Conservation (phyloP, 2,888 invertebrate genomes). For the Busseola fusca region DNA sequence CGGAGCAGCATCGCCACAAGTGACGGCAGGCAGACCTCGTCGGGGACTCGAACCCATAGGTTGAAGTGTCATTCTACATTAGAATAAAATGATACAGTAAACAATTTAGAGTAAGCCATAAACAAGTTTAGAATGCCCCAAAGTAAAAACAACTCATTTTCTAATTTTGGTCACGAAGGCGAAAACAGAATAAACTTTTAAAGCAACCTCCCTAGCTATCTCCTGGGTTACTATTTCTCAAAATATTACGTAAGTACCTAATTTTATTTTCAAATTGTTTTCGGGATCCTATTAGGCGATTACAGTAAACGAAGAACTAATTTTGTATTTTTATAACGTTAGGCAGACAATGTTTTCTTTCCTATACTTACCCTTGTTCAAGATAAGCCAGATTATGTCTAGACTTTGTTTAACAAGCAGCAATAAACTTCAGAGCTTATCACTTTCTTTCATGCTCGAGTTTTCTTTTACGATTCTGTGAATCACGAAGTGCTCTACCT, state of each 20-base stretch:
- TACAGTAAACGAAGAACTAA: conserved; percentile 9
- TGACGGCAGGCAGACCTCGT: conserved; percentile 97
- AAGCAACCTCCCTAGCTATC: not conserved
- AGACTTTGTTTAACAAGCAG: conserved; percentile 29
- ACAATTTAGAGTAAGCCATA: not conserved
- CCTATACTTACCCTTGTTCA: conserved; percentile 26
- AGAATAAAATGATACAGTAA: not conserved
- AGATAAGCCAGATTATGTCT: conserved; percentile 41
- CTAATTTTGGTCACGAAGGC: not conserved
- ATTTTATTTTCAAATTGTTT: not conserved
- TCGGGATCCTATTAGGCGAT: not conserved
- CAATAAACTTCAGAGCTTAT: conserved; percentile 41
- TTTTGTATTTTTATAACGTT: conserved; percentile 14
- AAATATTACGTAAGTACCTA: not conserved
- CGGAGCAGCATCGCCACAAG: conserved; percentile 98
- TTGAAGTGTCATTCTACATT: conserved; percentile 95
- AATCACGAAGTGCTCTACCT: conserved; percentile 21
- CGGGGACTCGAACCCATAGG: conserved; percentile 98
- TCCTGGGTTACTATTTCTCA: not conserved
- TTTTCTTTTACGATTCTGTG: conserved; percentile 35
- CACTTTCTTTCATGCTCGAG: conserved; percentile 25
- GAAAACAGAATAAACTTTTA: not conserved
- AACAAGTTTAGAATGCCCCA: not conserved
- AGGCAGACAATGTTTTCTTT: conserved; percentile 15
- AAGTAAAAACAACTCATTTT: not conserved